Conservation (phyloP, 2,797 vertebrate genomes). For the Gambusia yucatana region DNA sequence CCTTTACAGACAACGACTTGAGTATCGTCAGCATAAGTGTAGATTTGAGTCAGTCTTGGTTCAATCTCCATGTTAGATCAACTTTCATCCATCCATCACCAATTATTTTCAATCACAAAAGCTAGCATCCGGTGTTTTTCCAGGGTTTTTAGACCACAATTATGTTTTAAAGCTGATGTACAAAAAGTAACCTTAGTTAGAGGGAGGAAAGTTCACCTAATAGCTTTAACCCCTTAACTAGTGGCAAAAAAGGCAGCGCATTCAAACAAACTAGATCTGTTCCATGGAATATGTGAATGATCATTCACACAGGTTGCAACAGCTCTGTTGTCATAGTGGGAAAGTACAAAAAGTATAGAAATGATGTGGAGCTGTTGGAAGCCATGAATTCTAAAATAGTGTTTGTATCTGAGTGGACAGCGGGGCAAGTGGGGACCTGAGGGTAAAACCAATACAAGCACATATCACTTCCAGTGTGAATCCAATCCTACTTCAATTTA, state of each 20-base stretch:
- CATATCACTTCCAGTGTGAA: slow-evolving; percentile 36
- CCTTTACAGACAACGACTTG: background rate
- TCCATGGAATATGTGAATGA: background rate
- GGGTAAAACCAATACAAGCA: slow-evolving; percentile 43
- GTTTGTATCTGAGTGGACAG: slow-evolving; percentile 1
- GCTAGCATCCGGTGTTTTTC: background rate
- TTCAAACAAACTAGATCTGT: too few relatives aligned
- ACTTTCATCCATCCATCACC: background rate
- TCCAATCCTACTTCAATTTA: slow-evolving; percentile 45
- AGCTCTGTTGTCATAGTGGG: background rate
- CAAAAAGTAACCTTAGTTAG: background rate
- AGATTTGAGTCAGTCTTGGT: background rate
- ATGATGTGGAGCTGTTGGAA: background rate
- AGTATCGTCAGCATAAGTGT: background rate
- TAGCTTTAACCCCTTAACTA: background rate
- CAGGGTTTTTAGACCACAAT: background rate
- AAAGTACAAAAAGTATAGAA: background rate
- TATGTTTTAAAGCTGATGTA: background rate
- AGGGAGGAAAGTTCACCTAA: background rate
- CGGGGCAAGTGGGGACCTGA: background rate
- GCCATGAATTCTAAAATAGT: slow-evolving; percentile 3
- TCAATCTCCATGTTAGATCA: background rate
- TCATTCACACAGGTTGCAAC: background rate
- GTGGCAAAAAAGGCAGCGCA: too few relatives aligned
- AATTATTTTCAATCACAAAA: too few relatives aligned